These are phyloP conservation scores for Austrolebias charrua DNA, from an alignment of 2,797 vertebrate species.

Conservation along the genomic window DNA sequence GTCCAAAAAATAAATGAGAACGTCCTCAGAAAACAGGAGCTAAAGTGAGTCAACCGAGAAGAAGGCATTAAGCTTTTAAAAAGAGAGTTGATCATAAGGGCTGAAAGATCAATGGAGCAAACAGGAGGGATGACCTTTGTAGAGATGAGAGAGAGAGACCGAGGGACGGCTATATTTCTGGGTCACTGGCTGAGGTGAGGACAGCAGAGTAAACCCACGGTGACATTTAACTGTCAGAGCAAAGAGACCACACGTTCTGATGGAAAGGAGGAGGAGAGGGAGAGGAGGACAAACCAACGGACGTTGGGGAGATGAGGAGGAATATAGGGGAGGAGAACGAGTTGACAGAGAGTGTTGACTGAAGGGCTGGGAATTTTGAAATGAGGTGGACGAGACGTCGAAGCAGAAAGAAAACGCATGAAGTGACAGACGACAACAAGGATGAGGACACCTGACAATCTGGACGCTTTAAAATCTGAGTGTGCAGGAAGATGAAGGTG, in stretches of 20 bases:
- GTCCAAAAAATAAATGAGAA: background rate
- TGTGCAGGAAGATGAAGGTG: constrained; percentile 9
- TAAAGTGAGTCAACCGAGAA: rapidly evolving
- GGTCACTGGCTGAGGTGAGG: constrained; percentile 53
- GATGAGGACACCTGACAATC: constrained; percentile 22
- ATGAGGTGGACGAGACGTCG: constrained; percentile 25
- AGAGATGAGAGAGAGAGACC: constrained; percentile 6
- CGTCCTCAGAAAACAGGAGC: background rate
- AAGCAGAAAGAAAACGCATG: constrained; percentile 4
- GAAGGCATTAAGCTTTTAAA: background rate
- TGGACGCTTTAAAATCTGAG: constrained; percentile 17
- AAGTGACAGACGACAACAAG: constrained; percentile 20
- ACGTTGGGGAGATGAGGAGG: constrained; percentile 18
- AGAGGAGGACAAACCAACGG: constrained; percentile 7
- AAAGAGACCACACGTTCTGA: constrained; percentile 39
- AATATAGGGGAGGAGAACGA: constrained; percentile 21
- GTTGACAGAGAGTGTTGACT: constrained; percentile 31
- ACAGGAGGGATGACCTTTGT: constrained; percentile 23
- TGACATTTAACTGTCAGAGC: constrained; percentile 63
- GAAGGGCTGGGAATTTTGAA: constrained; percentile 23
- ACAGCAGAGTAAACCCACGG: constrained; percentile 34
- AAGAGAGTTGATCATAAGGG: background rate
- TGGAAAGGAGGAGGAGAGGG: constrained; percentile 13
- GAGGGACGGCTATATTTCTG: constrained; percentile 48
- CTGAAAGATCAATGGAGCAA: constrained; percentile 10